Percentiles rank a stretch among this genome's conserved stretches.
Conservation (phyloP, 2,888 invertebrate genomes). For the Metacarcinus magister region DNA sequence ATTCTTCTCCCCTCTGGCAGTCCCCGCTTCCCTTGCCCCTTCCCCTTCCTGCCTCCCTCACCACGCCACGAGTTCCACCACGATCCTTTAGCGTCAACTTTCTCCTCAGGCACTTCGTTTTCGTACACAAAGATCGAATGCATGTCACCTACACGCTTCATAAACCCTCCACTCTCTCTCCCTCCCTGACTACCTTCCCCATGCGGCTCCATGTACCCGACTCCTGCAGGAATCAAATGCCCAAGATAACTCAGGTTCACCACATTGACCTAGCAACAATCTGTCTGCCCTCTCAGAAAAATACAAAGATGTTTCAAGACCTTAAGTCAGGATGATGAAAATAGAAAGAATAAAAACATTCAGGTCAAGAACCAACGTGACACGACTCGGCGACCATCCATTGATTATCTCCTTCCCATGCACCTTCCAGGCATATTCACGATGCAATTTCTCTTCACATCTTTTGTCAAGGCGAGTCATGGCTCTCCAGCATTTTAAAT, state of each 20-base stretch:
- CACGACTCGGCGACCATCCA: neutral
- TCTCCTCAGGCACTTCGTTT: neutral
- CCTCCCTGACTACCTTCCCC: neutral
- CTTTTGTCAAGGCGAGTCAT: neutral
- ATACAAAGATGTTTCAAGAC: too few species aligned
- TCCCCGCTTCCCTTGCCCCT: neutral
- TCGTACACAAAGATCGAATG: neutral
- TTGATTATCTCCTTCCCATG: neutral
- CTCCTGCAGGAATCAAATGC: neutral
- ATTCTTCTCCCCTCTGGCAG: neutral
- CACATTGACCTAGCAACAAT: neutral
- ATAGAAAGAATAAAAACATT: neutral
- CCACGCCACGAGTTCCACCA: neutral
- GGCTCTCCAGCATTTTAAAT: neutral
- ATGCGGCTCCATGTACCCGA: neutral
- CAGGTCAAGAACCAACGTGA: neutral
- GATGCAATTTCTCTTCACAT: neutral
- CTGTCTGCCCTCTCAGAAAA: neutral
- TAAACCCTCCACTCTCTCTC: neutral
- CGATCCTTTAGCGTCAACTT: neutral
- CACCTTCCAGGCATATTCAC: neutral
- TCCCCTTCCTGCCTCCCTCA: neutral
- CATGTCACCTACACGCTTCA: neutral
- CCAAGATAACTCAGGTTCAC: neutral
- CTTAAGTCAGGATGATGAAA: neutral